phyloP scores from a whole-genome alignment of 2,113 vertebrate species.

The Phylloscopus trochiloides region DNA sequence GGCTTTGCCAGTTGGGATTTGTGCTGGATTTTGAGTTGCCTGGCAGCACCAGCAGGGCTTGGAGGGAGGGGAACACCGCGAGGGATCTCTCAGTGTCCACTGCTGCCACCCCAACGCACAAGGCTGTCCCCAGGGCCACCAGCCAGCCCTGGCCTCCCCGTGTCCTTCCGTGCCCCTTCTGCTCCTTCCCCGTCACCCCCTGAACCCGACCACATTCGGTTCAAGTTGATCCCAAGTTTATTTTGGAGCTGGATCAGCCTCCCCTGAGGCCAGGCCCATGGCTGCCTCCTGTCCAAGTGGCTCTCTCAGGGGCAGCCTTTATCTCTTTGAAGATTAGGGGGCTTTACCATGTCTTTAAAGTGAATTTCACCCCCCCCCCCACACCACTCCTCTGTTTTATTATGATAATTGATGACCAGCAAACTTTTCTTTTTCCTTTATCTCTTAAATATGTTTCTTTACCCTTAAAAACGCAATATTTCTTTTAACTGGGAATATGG shows the following conservation, averaged over 20 bases:
- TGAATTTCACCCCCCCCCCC: slow-evolving; percentile 37
- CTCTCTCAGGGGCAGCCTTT: slow-evolving; percentile 33
- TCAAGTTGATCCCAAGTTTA: neutral
- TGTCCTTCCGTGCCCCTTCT: neutral
- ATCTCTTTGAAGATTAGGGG: slow-evolving; percentile 79
- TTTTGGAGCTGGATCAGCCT: neutral
- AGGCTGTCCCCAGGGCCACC: neutral
- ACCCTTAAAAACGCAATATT: slow-evolving; percentile 80
- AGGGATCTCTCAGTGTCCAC: neutral
- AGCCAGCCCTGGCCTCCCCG: rapidly evolving
- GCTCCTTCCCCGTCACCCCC: neutral
- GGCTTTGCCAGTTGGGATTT: rapidly evolving
- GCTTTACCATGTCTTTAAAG: slow-evolving; percentile 77
- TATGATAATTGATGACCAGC: slow-evolving; percentile 81
- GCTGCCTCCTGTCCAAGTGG: neutral
- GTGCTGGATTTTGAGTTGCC: rapidly evolving
- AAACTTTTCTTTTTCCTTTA: slow-evolving; percentile 77
- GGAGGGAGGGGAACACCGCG: rapidly evolving
- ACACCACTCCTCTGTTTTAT: slow-evolving; percentile 8
- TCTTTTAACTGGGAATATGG: slow-evolving; percentile 81
- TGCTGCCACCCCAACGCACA: rapidly evolving
- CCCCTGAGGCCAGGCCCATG: neutral
- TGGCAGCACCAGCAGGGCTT: neutral
- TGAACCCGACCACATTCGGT: rapidly evolving
- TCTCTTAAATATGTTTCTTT: slow-evolving; percentile 84